Conservation (phyloP, 1,140 invertebrate species). For the Polyergus mexicanus region DNA sequence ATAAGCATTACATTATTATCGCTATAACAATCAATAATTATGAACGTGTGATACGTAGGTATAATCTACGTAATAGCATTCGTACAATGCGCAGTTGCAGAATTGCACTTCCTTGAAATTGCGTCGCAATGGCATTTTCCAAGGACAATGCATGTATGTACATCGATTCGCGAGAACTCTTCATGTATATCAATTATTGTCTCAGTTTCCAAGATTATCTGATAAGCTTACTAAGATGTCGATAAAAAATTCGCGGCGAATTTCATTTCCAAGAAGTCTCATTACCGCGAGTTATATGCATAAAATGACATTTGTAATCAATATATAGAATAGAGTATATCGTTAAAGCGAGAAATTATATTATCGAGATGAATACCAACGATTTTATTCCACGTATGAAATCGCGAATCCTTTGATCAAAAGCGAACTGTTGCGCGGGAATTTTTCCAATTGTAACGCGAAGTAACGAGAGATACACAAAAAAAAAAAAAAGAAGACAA, state of each 20-base stretch:
- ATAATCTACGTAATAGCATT: background rate
- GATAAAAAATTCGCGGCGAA: background rate
- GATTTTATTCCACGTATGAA: background rate
- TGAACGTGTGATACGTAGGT: background rate
- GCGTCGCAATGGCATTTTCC: slow-evolving; percentile 18
- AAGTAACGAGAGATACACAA: too few relatives aligned
- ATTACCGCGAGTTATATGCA: too few relatives aligned
- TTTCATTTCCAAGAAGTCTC: background rate
- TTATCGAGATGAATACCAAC: background rate
- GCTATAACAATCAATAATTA: slow-evolving; percentile 54
- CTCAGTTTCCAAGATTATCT: slow-evolving; percentile 3
- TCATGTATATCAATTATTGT: background rate
- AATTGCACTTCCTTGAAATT: slow-evolving; percentile 15
- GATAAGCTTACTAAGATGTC: background rate
- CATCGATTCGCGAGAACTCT: background rate
- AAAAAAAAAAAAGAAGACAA: background rate
- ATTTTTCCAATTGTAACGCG: background rate
- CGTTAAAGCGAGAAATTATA: background rate
- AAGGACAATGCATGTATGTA: background rate
- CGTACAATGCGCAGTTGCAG: slow-evolving; percentile 32
- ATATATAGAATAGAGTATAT: background rate
- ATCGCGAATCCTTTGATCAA: background rate
- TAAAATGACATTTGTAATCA: background rate
- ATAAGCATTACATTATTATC: background rate
- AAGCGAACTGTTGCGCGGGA: background rate